These are phyloP conservation scores for Oceanodroma leucorhoa DNA, from an alignment of 2,797 vertebrate species.

Conservation along the genomic window DNA sequence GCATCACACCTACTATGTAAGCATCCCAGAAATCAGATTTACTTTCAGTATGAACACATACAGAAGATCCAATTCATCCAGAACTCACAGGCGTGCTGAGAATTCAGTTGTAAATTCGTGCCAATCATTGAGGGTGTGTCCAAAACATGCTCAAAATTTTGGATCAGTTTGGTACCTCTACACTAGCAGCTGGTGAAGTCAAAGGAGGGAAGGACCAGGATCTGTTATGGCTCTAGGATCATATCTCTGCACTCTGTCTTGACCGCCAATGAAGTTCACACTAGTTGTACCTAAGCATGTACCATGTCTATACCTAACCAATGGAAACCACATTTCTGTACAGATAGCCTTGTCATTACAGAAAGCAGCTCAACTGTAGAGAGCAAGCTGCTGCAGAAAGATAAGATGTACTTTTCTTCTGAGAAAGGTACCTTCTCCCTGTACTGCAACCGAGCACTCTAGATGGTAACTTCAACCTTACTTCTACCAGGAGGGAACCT, in stretches of 20 bases:
- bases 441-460: not conserved
- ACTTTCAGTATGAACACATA: not conserved
- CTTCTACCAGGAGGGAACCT: not conserved
- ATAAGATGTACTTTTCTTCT: not conserved
- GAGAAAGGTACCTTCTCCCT: not conserved
- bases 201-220: not conserved
- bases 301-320: not conserved
- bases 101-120: not conserved
- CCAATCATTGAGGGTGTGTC: not conserved
- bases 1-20: not conserved
- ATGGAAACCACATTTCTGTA: not conserved
- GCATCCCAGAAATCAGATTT: not conserved
- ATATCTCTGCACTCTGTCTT: not conserved
- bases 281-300: not conserved
- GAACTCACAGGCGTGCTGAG: not conserved
- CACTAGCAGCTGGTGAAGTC: not conserved
- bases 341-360: not conserved
- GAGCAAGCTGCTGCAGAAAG: not conserved
- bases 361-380: not conserved
- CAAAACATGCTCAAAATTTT: not conserved
- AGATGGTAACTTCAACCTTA: not conserved
- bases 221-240: not conserved
- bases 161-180: not conserved
- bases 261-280: not conserved
- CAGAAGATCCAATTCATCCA: not conserved